Evolutionary conservation across 2,797 vertebrate species (phyloP).

Genomic region (Betta splendens): DNA sequence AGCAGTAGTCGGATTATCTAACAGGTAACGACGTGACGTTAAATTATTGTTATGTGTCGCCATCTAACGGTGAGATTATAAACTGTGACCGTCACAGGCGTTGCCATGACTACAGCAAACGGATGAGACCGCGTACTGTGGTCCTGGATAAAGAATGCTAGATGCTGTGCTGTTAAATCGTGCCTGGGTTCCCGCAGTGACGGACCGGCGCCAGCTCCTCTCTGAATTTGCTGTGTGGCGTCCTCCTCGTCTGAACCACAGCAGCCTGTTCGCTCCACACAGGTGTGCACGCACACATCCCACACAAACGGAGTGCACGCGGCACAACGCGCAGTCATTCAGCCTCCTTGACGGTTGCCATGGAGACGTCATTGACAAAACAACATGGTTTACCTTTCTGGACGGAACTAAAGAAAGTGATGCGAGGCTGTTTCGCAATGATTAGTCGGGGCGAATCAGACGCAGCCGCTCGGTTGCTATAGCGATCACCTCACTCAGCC

Average conservation of each 20-base stretch:
- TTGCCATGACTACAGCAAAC: slow-evolving; percentile 66
- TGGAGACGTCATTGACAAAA: slow-evolving; percentile 80
- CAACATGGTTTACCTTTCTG: slow-evolving; percentile 47
- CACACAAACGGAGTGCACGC: slow-evolving; percentile 41
- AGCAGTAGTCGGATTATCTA: too few relatives aligned
- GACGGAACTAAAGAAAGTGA: slow-evolving; percentile 37
- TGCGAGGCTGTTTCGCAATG: slow-evolving; percentile 20
- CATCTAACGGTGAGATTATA: slow-evolving; percentile 32
- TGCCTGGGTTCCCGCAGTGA: too few relatives aligned
- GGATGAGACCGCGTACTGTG: slow-evolving; percentile 20
- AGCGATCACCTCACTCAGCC: slow-evolving; percentile 56
- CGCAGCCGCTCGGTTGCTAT: slow-evolving; percentile 46
- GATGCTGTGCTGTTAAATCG: background rate
- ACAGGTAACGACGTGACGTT: too few relatives aligned
- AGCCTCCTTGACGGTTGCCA: slow-evolving; percentile 75
- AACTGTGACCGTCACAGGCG: slow-evolving; percentile 18
- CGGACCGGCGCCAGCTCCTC: background rate
- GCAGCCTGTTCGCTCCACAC: slow-evolving; percentile 30
- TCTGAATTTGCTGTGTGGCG: too few relatives aligned
- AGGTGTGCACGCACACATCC: slow-evolving; percentile 35
- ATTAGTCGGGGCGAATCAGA: slow-evolving; percentile 34
- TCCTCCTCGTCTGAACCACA: too few relatives aligned
- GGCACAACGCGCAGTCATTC: slow-evolving; percentile 57
- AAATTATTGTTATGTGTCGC: slow-evolving; percentile 2
- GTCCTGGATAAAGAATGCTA: slow-evolving; percentile 14